Percentiles rank a stretch among this genome's conserved stretches.
phyloP scores from a whole-genome alignment of 2,113 vertebrate species.

The Condylura cristata region DNA sequence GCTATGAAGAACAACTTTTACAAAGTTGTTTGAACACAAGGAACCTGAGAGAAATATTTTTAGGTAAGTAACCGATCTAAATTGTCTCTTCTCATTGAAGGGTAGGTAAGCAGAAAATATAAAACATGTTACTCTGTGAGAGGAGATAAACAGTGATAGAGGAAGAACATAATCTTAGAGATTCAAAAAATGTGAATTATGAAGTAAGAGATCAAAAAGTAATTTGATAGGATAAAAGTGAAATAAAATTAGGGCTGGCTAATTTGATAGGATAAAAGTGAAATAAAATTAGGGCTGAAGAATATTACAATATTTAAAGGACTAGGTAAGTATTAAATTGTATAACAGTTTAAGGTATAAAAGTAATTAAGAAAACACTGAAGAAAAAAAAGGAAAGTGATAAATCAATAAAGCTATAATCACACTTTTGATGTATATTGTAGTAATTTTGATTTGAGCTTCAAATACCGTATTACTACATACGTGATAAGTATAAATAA shows the following conservation, averaged over 20 bases:
- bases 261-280: not conserved
- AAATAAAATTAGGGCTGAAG: not conserved
- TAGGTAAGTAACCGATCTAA: not conserved
- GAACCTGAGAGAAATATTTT: not conserved
- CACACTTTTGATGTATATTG: not conserved
- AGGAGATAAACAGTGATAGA: not conserved
- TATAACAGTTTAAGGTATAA: not conserved
- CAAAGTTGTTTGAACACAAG: not conserved
- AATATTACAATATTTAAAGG: not conserved
- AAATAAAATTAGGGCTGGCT: not conserved
- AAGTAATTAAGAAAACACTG: not conserved
- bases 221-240: not conserved
- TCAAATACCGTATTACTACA: not conserved
- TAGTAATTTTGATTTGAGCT: not conserved
- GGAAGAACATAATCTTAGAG: not conserved
- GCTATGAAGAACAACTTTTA: not conserved
- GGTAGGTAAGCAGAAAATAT: not conserved
- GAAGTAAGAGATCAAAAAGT: not conserved
- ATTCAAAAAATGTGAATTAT: not conserved
- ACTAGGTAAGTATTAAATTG: not conserved
- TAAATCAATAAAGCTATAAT: not conserved
- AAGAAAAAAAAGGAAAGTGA: not conserved
- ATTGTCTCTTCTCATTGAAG: not conserved
- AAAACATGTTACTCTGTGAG: not conserved
- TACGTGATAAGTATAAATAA: not conserved